Base-by-base conservation (phyloP, 2,797 vertebrate species). In the Carduelis carduelis region DNA sequence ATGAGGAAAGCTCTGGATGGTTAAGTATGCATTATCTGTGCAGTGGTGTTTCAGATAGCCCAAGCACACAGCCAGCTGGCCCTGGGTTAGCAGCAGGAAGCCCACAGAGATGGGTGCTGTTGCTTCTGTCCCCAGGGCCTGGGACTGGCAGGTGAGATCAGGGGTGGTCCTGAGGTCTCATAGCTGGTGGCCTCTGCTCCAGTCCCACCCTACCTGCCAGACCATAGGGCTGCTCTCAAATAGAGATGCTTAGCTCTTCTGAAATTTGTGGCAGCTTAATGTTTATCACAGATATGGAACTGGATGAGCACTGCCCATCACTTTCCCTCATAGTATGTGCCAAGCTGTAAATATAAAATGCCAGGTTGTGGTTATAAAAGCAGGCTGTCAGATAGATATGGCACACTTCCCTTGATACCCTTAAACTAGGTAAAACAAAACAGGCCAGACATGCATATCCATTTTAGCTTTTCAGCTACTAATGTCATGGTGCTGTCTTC, bases 341-440 rank as follows among this genome's bases (percentile, higher is more conserved):
- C 75, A 87, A 63, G 59, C 41, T 87, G 60, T 85, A 83, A 84
- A 64, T 69, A 56, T 52, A 64, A 80, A 93, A 87, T 80, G 44
- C 80, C 83, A 81, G 49, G 49, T 77, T 93, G 64, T 91, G 46
- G 52, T 89, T 94, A 44, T 90, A 80, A 85, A 91, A 88, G 57
- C 23, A 55, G 35, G 57, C 64, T 83, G 49, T 83, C 69, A 52
- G 26, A 57, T 59, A 53, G 50, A 14, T 79, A 47, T 5, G 14
- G 47, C 39, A 72, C 11, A 14, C 27, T 83, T 95, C 69, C 55
- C 70, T 66, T 52, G 61, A 47, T 52, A 56, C 30, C 39, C 32
- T 96, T 83, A 89, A 87, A 84, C 71, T 57, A 35, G 37, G 65
- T 75, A 43, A 84, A 94, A 70, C 49, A 84, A 76, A 89, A 37